Evolutionary conservation across 2,888 invertebrate species (phyloP).

Genomic region (Phania funesta): DNA sequence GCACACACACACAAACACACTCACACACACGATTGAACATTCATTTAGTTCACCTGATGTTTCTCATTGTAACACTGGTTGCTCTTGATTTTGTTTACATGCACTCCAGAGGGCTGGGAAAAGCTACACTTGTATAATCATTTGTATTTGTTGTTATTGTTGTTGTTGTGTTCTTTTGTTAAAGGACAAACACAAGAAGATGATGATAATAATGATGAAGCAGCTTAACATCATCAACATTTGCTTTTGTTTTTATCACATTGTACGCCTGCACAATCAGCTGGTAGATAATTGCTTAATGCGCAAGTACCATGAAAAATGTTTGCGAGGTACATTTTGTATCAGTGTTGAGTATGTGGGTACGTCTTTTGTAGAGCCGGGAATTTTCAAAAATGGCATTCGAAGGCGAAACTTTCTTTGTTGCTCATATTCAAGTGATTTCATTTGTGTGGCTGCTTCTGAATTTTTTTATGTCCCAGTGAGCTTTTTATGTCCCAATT

Average conservation of each 20-base stretch:
- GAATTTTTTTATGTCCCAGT: too few relatives aligned
- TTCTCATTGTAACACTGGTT: constrained; percentile 66
- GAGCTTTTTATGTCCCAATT: too few relatives aligned
- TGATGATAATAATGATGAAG: constrained; percentile 38
- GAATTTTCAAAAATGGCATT: too few relatives aligned
- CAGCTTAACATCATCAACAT: constrained; percentile 55
- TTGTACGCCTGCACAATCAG: constrained; percentile 64
- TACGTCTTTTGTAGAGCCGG: background rate
- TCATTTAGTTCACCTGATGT: constrained; percentile 68
- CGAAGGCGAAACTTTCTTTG: background rate
- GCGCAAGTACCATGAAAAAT: background rate
- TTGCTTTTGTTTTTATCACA: constrained; percentile 52
- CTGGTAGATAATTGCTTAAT: constrained; percentile 35
- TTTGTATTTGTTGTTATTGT: constrained; percentile 2
- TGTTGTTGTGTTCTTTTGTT: constrained; percentile 20
- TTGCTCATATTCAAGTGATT: background rate
- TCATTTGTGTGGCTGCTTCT: too few relatives aligned
- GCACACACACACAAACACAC: background rate
- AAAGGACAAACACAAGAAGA: constrained; percentile 20
- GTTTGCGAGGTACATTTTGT: background rate
- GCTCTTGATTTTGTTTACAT: constrained; percentile 40
- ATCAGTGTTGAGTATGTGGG: background rate
- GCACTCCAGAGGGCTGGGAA: constrained; percentile 57
- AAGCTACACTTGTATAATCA: constrained; percentile 54
- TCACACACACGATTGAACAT: constrained; percentile 19